phyloP scores from a whole-genome alignment of 2,888 invertebrate species.

The Macaria liturata region DNA sequence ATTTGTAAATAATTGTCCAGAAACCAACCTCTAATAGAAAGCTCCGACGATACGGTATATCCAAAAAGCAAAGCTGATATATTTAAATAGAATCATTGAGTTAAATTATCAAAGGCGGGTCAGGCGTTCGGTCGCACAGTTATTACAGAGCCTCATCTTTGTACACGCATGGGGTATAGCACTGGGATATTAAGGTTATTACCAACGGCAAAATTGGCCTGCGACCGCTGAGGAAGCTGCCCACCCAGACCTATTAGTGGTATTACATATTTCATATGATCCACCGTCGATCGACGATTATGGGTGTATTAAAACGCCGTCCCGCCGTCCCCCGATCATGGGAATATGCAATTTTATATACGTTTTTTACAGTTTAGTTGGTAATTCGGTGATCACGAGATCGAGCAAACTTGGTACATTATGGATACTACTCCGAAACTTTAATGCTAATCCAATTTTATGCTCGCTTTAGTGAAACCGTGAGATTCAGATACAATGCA shows the following conservation, averaged over 20 bases:
- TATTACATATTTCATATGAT: constrained; percentile 80
- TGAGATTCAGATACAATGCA: constrained; percentile 44
- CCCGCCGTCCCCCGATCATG: constrained; percentile 72
- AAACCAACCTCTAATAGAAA: too few relatives aligned
- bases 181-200: constrained; percentile 80
- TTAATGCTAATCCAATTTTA: constrained; percentile 59
- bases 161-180: constrained; percentile 73
- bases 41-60: background rate
- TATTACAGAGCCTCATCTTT: constrained; percentile 70
- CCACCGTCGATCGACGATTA: constrained; percentile 74
- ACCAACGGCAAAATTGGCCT: constrained; percentile 76
- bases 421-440: constrained; percentile 59
- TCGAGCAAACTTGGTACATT: constrained; percentile 56
- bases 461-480: constrained; percentile 43
- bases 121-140: constrained; percentile 56
- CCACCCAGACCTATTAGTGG: constrained; percentile 77
- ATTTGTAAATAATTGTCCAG: too few relatives aligned
- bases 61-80: background rate
- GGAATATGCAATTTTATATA: constrained; percentile 75
- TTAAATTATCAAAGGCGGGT: constrained; percentile 53
- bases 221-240: constrained; percentile 82
- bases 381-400: constrained; percentile 72
- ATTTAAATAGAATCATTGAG: constrained; percentile 49
- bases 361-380: constrained; percentile 78
- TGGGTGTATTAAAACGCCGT: constrained; percentile 77